A percentile compares a stretch with the other conserved stretches of the same genome.
Conservation (phyloP, 2,888 invertebrate species). For the Holacanthella duospinosa region DNA sequence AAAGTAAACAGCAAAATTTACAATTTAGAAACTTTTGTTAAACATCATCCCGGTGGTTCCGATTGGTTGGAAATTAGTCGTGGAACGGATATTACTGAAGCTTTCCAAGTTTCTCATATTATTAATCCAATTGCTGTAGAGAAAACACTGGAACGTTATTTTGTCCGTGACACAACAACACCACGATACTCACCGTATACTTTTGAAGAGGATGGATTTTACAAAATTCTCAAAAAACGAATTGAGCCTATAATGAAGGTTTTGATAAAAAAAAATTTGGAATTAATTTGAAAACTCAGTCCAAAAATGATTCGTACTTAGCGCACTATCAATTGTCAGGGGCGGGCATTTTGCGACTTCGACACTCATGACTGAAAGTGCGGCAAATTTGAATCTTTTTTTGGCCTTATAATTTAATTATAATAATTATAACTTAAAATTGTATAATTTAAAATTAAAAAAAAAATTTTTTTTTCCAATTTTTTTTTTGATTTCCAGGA, state of each 20-base stretch:
- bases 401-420: too few species aligned
- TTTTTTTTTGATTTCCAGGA: too few species aligned
- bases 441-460: too few species aligned
- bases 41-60: slow-evolving; percentile 72
- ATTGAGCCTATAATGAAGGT: slow-evolving; percentile 28
- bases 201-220: slow-evolving; percentile 38
- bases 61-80: slow-evolving; percentile 53
- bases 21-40: slow-evolving; percentile 67
- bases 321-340: too few species aligned
- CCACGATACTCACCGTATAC: slow-evolving; percentile 38
- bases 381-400: too few species aligned
- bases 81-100: slow-evolving; percentile 40
- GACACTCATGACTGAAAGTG: too few species aligned
- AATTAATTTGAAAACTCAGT: too few species aligned
- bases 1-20: slow-evolving; percentile 66
- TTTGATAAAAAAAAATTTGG: too few species aligned
- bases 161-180: slow-evolving; percentile 24
- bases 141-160: slow-evolving; percentile 30
- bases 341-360: too few species aligned
- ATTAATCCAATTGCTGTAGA: slow-evolving; percentile 20
- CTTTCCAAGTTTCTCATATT: slow-evolving; percentile 41
- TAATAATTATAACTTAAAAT: too few species aligned
- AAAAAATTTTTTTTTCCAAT: too few species aligned
- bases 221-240: slow-evolving; percentile 34
- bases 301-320: too few species aligned